Percentiles rank a stretch among this genome's conserved stretches.
Evolutionary conservation across 2,888 invertebrate genomes (phyloP).

Genomic region (Euplexia lucipara): DNA sequence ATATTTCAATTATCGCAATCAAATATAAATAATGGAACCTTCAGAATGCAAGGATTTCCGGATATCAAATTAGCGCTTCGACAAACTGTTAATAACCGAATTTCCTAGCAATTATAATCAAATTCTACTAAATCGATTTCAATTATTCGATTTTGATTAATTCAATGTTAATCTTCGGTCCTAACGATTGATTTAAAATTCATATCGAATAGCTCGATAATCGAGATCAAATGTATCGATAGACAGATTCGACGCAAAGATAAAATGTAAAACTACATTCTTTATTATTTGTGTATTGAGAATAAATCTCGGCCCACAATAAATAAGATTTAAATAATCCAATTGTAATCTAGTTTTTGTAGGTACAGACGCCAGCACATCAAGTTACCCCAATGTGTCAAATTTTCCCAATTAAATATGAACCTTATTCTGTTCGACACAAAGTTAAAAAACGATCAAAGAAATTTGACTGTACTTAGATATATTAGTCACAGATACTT

Average conservation of each 20-base stretch:
- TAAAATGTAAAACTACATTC: slow-evolving; percentile 54
- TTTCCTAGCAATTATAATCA: slow-evolving; percentile 52
- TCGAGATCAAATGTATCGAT: slow-evolving; percentile 41
- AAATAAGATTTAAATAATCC: slow-evolving; percentile 81
- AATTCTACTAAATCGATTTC: slow-evolving; percentile 37
- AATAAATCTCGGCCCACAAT: slow-evolving; percentile 74
- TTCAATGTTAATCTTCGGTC: slow-evolving; percentile 49
- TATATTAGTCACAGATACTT: slow-evolving; percentile 48
- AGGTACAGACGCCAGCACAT: no score
- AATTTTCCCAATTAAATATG: no score
- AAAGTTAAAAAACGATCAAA: no score
- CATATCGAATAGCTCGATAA: slow-evolving; percentile 42
- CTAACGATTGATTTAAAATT: slow-evolving; percentile 48
- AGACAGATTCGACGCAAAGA: slow-evolving; percentile 40
- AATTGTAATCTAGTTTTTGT: slow-evolving; percentile 79
- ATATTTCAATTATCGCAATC: slow-evolving; percentile 9
- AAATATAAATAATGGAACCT: slow-evolving; percentile 20
- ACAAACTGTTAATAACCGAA: slow-evolving; percentile 19
- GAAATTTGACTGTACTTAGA: slow-evolving; percentile 63
- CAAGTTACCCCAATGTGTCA: no score
- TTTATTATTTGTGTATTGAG: slow-evolving; percentile 64
- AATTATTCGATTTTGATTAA: slow-evolving; percentile 36
- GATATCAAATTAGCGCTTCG: slow-evolving; percentile 39
- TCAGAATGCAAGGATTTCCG: slow-evolving; percentile 49
- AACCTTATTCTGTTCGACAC: no score